Percentiles rank a stretch among this genome's conserved stretches.
phyloP scores from a whole-genome alignment of 2,888 invertebrate species.

The Gastrophysa polygoni region DNA sequence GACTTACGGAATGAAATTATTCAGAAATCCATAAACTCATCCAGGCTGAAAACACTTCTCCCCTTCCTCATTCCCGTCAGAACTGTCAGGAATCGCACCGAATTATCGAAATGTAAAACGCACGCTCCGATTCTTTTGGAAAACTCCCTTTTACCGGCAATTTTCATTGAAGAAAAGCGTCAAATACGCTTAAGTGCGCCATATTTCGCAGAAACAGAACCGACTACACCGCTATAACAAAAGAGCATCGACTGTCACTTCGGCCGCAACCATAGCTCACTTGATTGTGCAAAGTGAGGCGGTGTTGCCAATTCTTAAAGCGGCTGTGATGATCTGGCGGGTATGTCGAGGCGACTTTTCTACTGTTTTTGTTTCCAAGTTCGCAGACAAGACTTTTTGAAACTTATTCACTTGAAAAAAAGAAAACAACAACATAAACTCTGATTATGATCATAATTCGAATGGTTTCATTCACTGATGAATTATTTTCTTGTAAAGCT shows the following conservation, averaged over 20 bases:
- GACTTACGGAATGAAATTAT: not conserved
- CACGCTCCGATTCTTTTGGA: not conserved
- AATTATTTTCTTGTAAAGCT: too few species aligned
- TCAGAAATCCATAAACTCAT: not conserved
- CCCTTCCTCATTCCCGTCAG: not conserved
- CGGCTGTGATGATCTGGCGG: too few species aligned
- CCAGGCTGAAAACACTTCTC: not conserved
- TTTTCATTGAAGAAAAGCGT: slow-evolving; percentile 18
- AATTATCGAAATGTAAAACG: not conserved
- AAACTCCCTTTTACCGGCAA: not conserved
- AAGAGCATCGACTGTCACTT: slow-evolving; percentile 17
- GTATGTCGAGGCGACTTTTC: too few species aligned
- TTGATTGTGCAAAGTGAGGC: not conserved
- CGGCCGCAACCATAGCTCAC: slow-evolving; percentile 17
- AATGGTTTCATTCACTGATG: too few species aligned
- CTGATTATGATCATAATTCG: too few species aligned
- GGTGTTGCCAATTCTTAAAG: not conserved
- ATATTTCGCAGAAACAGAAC: not conserved
- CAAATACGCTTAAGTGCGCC: not conserved
- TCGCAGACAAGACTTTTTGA: too few species aligned
- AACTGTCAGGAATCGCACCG: not conserved
- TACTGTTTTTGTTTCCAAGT: too few species aligned
- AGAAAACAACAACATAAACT: too few species aligned
- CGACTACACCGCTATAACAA: not conserved
- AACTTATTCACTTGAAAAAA: too few species aligned